phyloP scores from a whole-genome alignment of 2,888 invertebrate genomes.

The Ectemnius continuus region DNA sequence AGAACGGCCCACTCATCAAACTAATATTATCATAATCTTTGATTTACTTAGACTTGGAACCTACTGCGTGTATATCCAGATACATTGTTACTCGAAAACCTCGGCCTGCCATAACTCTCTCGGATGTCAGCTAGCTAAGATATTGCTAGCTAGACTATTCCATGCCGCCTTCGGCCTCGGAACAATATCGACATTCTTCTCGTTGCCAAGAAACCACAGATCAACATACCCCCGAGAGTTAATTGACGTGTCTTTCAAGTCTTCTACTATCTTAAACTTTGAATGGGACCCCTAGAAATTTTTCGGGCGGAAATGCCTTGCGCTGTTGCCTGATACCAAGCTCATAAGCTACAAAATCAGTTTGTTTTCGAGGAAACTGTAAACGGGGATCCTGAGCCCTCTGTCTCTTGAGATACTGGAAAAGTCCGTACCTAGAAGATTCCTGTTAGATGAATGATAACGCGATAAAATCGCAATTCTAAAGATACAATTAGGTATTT shows the following conservation, averaged over 20 bases:
- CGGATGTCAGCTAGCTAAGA: too few species aligned
- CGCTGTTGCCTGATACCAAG: constrained; percentile 59
- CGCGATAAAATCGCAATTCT: too few species aligned
- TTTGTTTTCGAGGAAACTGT: constrained; percentile 59
- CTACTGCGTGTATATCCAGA: constrained; percentile 74
- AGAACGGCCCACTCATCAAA: not conserved
- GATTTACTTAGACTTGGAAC: constrained; percentile 33
- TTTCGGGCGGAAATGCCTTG: constrained; percentile 53
- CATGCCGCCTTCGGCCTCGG: too few species aligned
- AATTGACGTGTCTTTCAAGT: too few species aligned
- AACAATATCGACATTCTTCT: constrained; percentile 15
- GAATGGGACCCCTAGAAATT: constrained; percentile 66
- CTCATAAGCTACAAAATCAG: constrained; percentile 66
- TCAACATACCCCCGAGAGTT: constrained; percentile 48
- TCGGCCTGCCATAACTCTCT: constrained; percentile 67
- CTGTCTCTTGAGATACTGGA: constrained; percentile 59
- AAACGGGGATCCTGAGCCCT: constrained; percentile 65
- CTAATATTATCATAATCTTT: not conserved
- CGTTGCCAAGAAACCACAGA: constrained; percentile 64
- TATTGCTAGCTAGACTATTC: too few species aligned
- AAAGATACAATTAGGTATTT: not conserved
- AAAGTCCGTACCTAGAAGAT: constrained; percentile 71
- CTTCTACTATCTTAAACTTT: constrained; percentile 38
- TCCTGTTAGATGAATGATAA: not conserved
- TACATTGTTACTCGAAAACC: constrained; percentile 73